Evolutionary conservation across 2,113 vertebrate genomes (phyloP).

Genomic region (Boleophthalmus pectinirostris): DNA sequence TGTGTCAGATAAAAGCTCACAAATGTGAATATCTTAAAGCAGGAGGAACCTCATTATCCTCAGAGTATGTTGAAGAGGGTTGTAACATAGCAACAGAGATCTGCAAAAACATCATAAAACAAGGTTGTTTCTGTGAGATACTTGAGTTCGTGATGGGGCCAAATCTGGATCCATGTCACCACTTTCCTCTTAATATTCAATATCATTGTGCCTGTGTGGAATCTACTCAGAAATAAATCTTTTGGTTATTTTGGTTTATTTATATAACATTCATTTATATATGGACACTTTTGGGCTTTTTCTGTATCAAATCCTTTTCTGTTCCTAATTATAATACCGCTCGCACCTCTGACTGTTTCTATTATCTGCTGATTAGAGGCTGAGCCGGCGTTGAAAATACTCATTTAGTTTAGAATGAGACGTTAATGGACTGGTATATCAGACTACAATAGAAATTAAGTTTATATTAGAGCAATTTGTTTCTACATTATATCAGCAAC

Average conservation of each 20-base stretch:
- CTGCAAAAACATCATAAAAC: neutral
- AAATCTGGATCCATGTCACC: neutral
- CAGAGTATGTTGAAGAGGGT: neutral
- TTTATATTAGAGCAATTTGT: neutral
- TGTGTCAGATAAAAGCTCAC: neutral
- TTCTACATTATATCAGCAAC: neutral
- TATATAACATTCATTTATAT: no score
- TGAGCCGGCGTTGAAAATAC: neutral
- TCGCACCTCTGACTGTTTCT: neutral
- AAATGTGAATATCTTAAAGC: conserved; percentile 4
- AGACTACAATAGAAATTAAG: neutral
- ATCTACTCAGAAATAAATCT: neutral
- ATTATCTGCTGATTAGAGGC: neutral
- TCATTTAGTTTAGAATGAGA: neutral
- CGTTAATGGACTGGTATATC: neutral
- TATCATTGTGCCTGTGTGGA: neutral
- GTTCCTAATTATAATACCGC: no score
- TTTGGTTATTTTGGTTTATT: neutral
- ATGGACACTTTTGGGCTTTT: neutral
- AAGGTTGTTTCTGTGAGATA: neutral
- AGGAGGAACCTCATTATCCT: neutral
- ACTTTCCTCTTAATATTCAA: neutral
- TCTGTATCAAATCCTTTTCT: neutral
- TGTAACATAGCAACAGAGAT: conserved; percentile 9
- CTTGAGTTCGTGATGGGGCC: neutral